A percentile compares a stretch with the other conserved stretches of the same genome.
These are phyloP conservation scores for Auanema sp. DNA, from an alignment of 2,888 invertebrate species.

Conservation along the genomic window DNA sequence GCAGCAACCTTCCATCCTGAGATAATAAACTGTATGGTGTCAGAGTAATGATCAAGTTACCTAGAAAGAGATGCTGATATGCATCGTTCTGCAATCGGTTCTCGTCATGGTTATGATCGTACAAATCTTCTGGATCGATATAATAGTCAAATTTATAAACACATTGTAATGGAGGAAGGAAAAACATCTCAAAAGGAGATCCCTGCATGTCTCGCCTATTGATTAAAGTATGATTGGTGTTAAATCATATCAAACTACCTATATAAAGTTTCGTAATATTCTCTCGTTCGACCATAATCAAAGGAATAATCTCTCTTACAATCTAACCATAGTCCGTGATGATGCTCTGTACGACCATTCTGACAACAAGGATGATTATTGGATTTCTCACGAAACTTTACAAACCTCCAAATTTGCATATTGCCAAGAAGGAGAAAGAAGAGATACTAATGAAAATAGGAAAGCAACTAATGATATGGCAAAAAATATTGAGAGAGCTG, in stretches of 20 bases:
- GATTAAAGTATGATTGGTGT: neutral
- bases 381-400: neutral
- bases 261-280: slow-evolving; percentile 60
- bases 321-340: slow-evolving; percentile 63
- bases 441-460: slow-evolving; percentile 49
- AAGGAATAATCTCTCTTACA: slow-evolving; percentile 62
- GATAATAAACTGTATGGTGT: neutral
- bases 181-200: slow-evolving; percentile 60
- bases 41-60: slow-evolving; percentile 22
- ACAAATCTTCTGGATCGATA: slow-evolving; percentile 62
- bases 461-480: slow-evolving; percentile 53
- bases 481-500: slow-evolving; percentile 50
- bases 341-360: slow-evolving; percentile 63
- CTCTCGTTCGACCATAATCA: slow-evolving; percentile 59
- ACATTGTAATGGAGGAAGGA: slow-evolving; percentile 57
- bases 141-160: slow-evolving; percentile 64
- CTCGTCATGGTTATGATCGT: slow-evolving; percentile 63
- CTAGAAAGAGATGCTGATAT: slow-evolving; percentile 62
- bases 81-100: slow-evolving; percentile 62
- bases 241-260: slow-evolving; percentile 24
- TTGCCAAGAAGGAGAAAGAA: slow-evolving; percentile 61
- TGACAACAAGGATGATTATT: slow-evolving; percentile 15
- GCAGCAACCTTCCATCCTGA: slow-evolving; percentile 62
- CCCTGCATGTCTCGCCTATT: slow-evolving; percentile 56
- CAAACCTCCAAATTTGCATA: slow-evolving; percentile 57